Percentiles rank a stretch among this genome's conserved stretches.
These are phyloP conservation scores for Halcyon chelicuti DNA, from an alignment of 2,797 vertebrate genomes.

Conservation along the genomic window DNA sequence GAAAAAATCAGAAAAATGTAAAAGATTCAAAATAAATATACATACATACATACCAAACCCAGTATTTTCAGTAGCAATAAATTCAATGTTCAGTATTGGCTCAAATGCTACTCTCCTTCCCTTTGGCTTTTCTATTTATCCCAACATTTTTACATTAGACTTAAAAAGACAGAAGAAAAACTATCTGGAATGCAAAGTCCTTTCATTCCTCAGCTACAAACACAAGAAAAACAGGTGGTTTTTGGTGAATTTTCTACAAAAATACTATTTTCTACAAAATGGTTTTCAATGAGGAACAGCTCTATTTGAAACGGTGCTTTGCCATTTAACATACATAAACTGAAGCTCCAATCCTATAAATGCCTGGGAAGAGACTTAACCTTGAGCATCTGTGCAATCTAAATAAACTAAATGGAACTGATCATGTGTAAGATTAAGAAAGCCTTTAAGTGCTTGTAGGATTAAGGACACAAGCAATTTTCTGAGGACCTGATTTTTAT, in stretches of 20 bases:
- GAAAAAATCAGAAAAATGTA: fast-evolving
- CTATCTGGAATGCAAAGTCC: background rate
- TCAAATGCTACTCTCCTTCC: background rate
- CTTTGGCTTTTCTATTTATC: background rate
- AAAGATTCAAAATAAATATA: background rate
- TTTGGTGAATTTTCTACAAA: background rate
- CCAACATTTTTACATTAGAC: background rate
- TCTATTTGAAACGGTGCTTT: background rate
- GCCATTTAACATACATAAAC: background rate
- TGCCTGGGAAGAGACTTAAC: background rate
- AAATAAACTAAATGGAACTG: background rate
- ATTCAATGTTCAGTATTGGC: background rate
- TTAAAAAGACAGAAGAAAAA: background rate
- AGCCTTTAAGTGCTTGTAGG: background rate
- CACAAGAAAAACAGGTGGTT: background rate
- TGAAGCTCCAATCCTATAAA: background rate
- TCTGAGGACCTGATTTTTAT: background rate
- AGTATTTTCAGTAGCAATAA: background rate
- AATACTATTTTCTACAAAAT: background rate
- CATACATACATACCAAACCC: background rate
- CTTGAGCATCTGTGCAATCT: background rate
- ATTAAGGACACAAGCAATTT: constrained; percentile 19
- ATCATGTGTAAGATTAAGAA: background rate
- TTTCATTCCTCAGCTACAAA: background rate
- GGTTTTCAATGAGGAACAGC: background rate